Conservation (phyloP, 92 coral and sea anemone genomes). For the Porites evermanni region DNA sequence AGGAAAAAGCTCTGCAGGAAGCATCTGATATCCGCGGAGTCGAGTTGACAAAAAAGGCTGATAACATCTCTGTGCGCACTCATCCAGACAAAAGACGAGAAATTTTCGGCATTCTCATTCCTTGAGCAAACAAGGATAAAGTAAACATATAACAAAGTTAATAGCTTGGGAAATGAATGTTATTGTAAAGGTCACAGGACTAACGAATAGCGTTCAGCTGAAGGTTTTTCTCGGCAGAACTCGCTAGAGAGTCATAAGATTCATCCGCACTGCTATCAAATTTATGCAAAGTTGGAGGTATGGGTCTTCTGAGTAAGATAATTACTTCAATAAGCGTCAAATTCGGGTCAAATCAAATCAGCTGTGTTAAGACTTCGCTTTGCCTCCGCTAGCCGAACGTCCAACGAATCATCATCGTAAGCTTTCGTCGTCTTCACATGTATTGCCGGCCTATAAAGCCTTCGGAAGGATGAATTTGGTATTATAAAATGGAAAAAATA, state of each 20-base stretch:
- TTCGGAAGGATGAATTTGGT: not conserved
- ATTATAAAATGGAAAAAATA: not conserved
- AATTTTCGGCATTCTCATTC: constrained; percentile 35
- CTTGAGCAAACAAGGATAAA: constrained; percentile 20
- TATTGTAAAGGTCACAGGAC: not conserved
- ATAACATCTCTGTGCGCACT: constrained; percentile 23
- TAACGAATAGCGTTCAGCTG: not conserved
- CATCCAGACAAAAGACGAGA: constrained; percentile 14
- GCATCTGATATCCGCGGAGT: constrained; percentile 4
- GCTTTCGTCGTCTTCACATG: not conserved
- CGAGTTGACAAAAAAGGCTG: not conserved
- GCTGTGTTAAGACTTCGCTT: not conserved
- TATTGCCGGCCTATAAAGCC: too few relatives aligned
- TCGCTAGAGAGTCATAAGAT: not conserved
- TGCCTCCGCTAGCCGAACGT: not conserved
- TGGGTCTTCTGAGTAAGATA: not conserved
- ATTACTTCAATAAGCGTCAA: not conserved
- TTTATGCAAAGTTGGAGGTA: not conserved
- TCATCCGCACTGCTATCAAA: not conserved
- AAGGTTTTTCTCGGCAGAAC: too few relatives aligned
- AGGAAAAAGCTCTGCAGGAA: constrained; percentile 6
- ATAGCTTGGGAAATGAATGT: constrained; percentile 1
- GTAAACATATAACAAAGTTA: constrained; percentile 1
- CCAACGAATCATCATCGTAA: not conserved
- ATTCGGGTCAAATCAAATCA: not conserved